These are phyloP conservation scores for Panulirus ornatus DNA, from an alignment of 1,140 invertebrate species.

Conservation along the genomic window DNA sequence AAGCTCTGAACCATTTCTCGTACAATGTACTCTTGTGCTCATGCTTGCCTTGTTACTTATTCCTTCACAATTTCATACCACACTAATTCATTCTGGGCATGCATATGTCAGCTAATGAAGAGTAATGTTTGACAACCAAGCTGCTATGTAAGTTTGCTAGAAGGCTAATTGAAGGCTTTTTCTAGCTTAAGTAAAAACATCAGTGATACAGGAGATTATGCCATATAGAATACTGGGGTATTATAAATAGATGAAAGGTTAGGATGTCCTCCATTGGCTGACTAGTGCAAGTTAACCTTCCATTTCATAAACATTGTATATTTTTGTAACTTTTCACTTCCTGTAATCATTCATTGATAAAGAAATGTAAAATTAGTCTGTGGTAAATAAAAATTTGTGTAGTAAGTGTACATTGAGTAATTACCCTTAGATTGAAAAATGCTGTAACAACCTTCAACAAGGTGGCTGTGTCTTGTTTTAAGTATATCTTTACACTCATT, in stretches of 20 bases:
- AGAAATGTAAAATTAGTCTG: not conserved
- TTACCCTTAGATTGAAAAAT: too few relatives aligned
- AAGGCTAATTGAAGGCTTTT: too few relatives aligned
- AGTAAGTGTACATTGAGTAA: not conserved
- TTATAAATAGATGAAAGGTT: too few relatives aligned
- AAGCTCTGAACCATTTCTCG: not conserved
- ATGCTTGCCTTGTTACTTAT: slow-evolving; percentile 10
- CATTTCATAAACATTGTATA: slow-evolving; percentile 48
- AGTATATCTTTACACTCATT: too few relatives aligned
- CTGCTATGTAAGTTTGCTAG: too few relatives aligned
- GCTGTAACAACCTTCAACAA: too few relatives aligned
- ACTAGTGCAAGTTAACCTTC: slow-evolving; percentile 32
- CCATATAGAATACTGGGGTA: not conserved
- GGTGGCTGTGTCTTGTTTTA: too few relatives aligned
- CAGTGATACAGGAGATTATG: not conserved
- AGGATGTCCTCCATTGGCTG: slow-evolving; percentile 1
- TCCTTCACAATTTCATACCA: not conserved
- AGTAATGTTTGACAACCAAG: not conserved
- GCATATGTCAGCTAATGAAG: not conserved
- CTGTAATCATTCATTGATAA: slow-evolving; percentile 27
- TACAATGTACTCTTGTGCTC: not conserved
- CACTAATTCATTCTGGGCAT: not conserved
- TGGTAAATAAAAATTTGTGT: slow-evolving; percentile 7
- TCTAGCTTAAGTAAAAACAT: not conserved
- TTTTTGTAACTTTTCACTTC: slow-evolving; percentile 56